Evolutionary conservation across 2,797 vertebrate genomes (phyloP).

Genomic region (Astyanax mexicanus): DNA sequence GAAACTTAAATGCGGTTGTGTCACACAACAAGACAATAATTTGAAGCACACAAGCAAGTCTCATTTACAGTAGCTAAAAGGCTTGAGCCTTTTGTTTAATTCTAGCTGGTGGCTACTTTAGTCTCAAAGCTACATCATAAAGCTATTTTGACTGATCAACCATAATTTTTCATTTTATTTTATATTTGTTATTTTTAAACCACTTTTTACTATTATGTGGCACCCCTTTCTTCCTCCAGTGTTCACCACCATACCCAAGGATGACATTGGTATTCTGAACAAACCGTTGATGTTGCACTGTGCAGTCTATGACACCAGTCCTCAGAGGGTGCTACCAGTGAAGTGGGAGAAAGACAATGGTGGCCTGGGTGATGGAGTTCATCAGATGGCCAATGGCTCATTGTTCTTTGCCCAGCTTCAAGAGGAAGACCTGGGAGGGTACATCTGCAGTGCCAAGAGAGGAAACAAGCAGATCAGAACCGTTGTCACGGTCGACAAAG

Average conservation of each 20-base stretch:
- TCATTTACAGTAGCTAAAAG: no score
- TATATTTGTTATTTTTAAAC: no score
- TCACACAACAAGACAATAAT: no score
- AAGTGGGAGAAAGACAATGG: conserved; percentile 58
- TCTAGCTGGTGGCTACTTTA: background rate
- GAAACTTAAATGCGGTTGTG: no score
- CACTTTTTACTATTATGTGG: no score
- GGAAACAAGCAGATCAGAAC: conserved; percentile 54
- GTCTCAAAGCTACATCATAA: no score
- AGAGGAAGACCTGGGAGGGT: conserved; percentile 61
- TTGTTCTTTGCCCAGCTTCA: conserved; percentile 60
- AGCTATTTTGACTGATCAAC: no score
- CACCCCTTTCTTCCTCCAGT: conserved; percentile 41
- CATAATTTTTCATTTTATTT: no score
- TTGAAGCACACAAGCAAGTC: no score
- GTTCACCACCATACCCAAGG: conserved; percentile 57
- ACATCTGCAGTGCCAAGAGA: conserved; percentile 59
- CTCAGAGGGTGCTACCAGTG: conserved; percentile 44
- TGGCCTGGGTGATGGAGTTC: conserved; percentile 32
- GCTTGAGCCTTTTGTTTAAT: background rate
- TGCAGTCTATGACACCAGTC: conserved; percentile 54
- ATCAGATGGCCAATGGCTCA: conserved; percentile 60
- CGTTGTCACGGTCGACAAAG: conserved; percentile 56
- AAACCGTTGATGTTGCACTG: conserved; percentile 61
- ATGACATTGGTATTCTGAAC: conserved; percentile 57